Evolutionary conservation across 1,140 invertebrate genomes (phyloP).

Genomic region (Ephestia elutella): DNA sequence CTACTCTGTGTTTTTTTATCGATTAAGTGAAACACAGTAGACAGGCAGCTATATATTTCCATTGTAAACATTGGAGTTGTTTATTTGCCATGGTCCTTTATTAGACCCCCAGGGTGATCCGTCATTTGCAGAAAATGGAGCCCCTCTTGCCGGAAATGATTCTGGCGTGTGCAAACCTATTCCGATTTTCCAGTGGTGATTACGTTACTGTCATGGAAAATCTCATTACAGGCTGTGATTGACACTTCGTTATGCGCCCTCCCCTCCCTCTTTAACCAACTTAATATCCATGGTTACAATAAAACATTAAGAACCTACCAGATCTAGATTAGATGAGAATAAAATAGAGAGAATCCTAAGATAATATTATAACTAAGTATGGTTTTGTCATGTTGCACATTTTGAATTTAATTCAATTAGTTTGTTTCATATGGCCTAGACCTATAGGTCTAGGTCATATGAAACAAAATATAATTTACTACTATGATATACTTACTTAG

Average conservation of each 20-base stretch:
- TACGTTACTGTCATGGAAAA: constrained; percentile 18
- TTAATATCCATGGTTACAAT: background rate
- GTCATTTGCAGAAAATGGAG: constrained; percentile 18
- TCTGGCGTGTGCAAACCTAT: constrained; percentile 1
- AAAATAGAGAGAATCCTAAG: too few relatives aligned
- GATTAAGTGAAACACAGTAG: too few relatives aligned
- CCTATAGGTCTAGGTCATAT: too few relatives aligned
- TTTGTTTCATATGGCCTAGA: too few relatives aligned
- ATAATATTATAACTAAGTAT: too few relatives aligned
- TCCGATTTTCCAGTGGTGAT: constrained; percentile 18
- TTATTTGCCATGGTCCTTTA: constrained; percentile 4
- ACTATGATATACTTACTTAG: too few relatives aligned
- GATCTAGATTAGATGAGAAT: too few relatives aligned
- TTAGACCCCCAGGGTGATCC: constrained; percentile 17
- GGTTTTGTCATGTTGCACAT: too few relatives aligned
- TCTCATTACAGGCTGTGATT: constrained; percentile 24
- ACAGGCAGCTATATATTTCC: too few relatives aligned
- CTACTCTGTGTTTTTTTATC: background rate
- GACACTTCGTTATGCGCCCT: constrained; percentile 21
- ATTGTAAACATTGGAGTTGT: background rate
- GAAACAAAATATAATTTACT: too few relatives aligned
- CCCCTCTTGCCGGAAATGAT: constrained; percentile 18
- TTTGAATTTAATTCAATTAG: too few relatives aligned
- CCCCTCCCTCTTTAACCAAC: background rate
- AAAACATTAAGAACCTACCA: too few relatives aligned